A percentile compares a stretch with the other conserved stretches of the same genome.
Conservation (phyloP, 2,888 invertebrate genomes). For the Trypoxylon attenuatum region DNA sequence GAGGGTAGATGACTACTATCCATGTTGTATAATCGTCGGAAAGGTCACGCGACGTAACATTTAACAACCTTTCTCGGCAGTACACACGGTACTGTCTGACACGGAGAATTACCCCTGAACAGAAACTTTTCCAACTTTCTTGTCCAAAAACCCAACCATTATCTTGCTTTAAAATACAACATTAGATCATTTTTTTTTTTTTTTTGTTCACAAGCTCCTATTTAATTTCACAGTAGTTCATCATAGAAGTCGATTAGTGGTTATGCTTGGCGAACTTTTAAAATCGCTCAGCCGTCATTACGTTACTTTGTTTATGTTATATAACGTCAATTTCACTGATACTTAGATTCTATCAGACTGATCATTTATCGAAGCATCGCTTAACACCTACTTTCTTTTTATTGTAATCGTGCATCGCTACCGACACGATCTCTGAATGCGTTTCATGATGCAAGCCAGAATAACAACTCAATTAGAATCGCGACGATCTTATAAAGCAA, state of each 20-base stretch:
- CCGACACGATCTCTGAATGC: neutral
- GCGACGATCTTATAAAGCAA: neutral
- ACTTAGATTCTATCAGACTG: neutral
- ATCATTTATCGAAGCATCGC: neutral
- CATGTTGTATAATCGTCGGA: neutral
- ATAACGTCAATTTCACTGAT: neutral
- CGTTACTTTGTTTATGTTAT: neutral
- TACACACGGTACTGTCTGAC: too few relatives aligned
- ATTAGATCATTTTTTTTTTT: slow-evolving; percentile 25
- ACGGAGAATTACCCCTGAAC: too few relatives aligned
- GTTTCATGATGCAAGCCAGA: neutral
- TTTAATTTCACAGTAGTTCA: too few relatives aligned
- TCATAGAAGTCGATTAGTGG: too few relatives aligned
- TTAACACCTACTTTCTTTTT: neutral
- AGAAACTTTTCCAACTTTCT: too few relatives aligned
- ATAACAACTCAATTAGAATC: neutral
- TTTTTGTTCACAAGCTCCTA: neutral
- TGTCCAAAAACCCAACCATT: too few relatives aligned
- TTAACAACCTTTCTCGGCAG: neutral
- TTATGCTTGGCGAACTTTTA: too few relatives aligned
- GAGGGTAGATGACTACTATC: neutral
- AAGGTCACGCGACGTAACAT: neutral
- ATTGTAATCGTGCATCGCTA: neutral
- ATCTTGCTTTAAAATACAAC: slow-evolving; percentile 29
- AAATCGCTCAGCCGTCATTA: too few relatives aligned